Conservation (phyloP, 2,797 vertebrate genomes). For the Menidia menidia region DNA sequence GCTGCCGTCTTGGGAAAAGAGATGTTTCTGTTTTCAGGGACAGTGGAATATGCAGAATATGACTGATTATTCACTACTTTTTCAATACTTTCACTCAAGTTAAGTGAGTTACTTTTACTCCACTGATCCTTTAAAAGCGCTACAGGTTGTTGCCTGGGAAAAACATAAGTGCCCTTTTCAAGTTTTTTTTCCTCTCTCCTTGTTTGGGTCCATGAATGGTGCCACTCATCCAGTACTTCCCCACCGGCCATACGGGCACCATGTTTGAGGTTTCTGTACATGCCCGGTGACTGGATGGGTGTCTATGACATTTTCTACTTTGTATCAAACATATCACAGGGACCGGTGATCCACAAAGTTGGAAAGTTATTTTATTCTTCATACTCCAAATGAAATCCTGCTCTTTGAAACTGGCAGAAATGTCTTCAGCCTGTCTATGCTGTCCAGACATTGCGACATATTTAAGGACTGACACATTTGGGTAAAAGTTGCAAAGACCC, state of each 20-base stretch:
- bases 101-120: conserved; percentile 4
- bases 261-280: too few relatives aligned
- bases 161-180: too few relatives aligned
- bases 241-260: background rate
- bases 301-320: too few relatives aligned
- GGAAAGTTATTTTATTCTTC: too few relatives aligned
- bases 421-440: too few relatives aligned
- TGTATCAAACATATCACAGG: too few relatives aligned
- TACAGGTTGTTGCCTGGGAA: background rate
- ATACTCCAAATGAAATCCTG: too few relatives aligned
- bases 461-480: background rate
- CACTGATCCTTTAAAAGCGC: background rate
- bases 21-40: conserved; percentile 25
- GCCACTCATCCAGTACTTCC: background rate
- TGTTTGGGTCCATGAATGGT: conserved; percentile 9
- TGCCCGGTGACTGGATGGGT: too few relatives aligned
- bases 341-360: too few relatives aligned
- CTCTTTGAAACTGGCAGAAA: too few relatives aligned
- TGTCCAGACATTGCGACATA: too few relatives aligned
- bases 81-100: conserved; percentile 4
- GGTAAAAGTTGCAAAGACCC: background rate
- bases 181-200: background rate
- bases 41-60: conserved; percentile 12
- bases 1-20: conserved; percentile 38
- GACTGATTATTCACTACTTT: conserved; percentile 20